These are phyloP conservation scores for Steinernema hermaphroditum DNA, from an alignment of 2,888 invertebrate species.

Conservation along the genomic window DNA sequence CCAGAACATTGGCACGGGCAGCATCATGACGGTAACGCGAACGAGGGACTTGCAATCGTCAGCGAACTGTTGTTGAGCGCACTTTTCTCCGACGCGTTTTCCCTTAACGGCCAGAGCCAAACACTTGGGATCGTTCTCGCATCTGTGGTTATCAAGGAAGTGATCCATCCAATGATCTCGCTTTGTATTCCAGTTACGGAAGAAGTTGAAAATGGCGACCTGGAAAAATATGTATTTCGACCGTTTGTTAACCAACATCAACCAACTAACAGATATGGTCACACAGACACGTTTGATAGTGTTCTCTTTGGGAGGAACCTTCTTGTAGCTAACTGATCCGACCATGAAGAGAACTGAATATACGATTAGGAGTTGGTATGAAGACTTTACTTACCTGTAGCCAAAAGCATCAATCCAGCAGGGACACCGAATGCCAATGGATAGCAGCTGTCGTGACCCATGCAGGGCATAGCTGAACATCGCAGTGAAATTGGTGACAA, in stretches of 20 bases:
- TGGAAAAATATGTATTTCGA: not conserved
- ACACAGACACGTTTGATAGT: constrained; percentile 71
- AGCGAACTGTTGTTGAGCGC: constrained; percentile 47
- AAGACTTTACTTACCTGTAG: constrained; percentile 69
- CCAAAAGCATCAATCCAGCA: constrained; percentile 80
- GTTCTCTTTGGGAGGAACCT: constrained; percentile 80
- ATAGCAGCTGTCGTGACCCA: constrained; percentile 75
- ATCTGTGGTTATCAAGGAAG: constrained; percentile 55
- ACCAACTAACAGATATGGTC: constrained; percentile 3
- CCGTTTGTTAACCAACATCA: not conserved
- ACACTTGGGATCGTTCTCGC: constrained; percentile 52
- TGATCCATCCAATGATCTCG: constrained; percentile 62
- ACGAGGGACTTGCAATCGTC: constrained; percentile 53
- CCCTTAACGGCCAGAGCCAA: constrained; percentile 34
- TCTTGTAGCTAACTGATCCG: constrained; percentile 76
- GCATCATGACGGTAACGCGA: constrained; percentile 53
- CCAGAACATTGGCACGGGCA: constrained; percentile 86
- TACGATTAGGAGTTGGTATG: constrained; percentile 71
- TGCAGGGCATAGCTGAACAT: constrained; percentile 75
- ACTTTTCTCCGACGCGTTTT: not conserved
- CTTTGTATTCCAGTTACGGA: constrained; percentile 33
- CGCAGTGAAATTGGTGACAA: no score
- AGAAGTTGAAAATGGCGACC: constrained; percentile 13
- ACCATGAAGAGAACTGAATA: constrained; percentile 78
- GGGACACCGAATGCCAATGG: constrained; percentile 86